Conservation (phyloP, 2,888 invertebrate genomes). For the Leptinotarsa rubiginosa region DNA sequence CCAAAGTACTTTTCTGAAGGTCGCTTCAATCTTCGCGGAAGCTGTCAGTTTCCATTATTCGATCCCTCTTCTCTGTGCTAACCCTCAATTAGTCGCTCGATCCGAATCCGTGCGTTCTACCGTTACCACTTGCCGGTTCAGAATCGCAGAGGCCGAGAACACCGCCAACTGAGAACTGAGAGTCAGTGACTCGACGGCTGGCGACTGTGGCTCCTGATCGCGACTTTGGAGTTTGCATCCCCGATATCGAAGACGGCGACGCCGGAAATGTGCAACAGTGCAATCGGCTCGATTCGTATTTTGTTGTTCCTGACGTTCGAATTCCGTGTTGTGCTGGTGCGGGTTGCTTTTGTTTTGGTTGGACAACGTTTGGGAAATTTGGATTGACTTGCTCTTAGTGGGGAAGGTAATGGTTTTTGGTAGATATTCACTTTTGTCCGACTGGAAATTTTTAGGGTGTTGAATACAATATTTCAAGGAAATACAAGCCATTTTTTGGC, state of each 20-base stretch:
- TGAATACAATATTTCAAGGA: too few species aligned
- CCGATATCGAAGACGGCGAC: constrained; percentile 26
- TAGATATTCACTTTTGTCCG: background rate
- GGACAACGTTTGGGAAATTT: background rate
- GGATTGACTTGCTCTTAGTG: background rate
- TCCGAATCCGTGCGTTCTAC: constrained; percentile 38
- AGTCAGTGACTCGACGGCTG: constrained; percentile 61
- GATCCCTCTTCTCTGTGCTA: constrained; percentile 38
- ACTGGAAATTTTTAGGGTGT: too few species aligned
- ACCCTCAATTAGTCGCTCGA: constrained; percentile 39
- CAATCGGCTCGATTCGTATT: constrained; percentile 26
- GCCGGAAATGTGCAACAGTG: constrained; percentile 34
- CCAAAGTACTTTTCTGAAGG: too few species aligned
- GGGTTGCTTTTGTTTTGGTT: constrained; percentile 3
- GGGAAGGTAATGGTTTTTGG: too few species aligned
- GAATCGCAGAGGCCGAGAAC: constrained; percentile 56
- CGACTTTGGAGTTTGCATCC: constrained; percentile 33
- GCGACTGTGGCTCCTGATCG: constrained; percentile 49
- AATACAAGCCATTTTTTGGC: too few species aligned
- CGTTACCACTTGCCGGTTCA: constrained; percentile 47
- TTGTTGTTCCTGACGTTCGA: background rate
- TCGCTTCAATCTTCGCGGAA: background rate
- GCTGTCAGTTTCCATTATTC: background rate
- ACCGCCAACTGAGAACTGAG: constrained; percentile 44
- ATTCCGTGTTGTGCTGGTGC: constrained; percentile 11